A percentile compares a stretch with the other conserved stretches of the same genome.
Conservation (phyloP, 2,797 vertebrate species). For the Bradypodion ventrale region DNA sequence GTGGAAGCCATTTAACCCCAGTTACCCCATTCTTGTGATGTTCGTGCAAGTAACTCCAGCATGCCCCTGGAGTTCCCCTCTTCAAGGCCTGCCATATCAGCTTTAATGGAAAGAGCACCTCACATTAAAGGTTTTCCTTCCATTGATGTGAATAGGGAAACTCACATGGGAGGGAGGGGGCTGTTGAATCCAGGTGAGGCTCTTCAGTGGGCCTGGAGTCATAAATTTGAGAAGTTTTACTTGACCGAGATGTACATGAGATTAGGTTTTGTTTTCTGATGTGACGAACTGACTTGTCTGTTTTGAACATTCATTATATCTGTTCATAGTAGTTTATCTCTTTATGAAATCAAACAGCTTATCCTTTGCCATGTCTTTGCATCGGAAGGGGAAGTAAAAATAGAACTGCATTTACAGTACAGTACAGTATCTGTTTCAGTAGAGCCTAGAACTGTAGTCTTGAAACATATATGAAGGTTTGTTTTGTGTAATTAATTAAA, state of each 20-base stretch:
- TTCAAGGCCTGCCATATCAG: not conserved
- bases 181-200: not conserved
- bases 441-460: not conserved
- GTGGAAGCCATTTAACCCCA: not conserved
- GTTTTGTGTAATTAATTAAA: conserved; percentile 63
- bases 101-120: not conserved
- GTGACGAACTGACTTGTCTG: not conserved
- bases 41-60: not conserved
- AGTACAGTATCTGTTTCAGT: not conserved
- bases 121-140: not conserved
- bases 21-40: not conserved
- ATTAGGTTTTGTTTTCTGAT: not conserved
- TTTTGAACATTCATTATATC: conserved; percentile 47
- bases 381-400: not conserved
- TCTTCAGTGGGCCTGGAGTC: not conserved
- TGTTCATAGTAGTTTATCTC: conserved; percentile 15
- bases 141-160: not conserved
- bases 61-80: not conserved
- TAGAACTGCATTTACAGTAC: conserved; percentile 33
- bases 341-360: not conserved
- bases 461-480: conserved; percentile 68
- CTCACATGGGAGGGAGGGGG: too few relatives aligned
- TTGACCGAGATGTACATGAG: not conserved
- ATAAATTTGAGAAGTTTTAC: not conserved
- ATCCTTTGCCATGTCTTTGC: conserved; percentile 24